Evolutionary conservation across 2,797 vertebrate species (phyloP).

Genomic region (Xenentodon cancila): DNA sequence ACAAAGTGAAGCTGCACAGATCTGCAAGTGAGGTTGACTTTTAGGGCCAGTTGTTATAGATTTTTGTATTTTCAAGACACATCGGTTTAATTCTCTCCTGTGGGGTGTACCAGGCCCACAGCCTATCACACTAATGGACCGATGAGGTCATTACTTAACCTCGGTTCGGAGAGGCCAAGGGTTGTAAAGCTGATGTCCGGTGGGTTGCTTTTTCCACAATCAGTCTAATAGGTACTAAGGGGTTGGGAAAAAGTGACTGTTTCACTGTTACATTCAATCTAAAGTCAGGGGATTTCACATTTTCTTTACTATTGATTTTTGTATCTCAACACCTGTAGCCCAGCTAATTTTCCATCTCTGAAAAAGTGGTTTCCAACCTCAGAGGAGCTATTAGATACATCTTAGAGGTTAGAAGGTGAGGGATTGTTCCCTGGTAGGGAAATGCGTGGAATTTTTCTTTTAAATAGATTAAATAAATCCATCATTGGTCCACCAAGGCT

Average conservation of each 20-base stretch:
- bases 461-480: background rate
- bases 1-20: constrained; percentile 7
- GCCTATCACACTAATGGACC: constrained; percentile 16
- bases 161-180: constrained; percentile 2
- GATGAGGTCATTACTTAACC: constrained; percentile 19
- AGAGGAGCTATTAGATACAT: background rate
- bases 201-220: constrained; percentile 5
- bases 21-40: background rate
- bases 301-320: constrained; percentile 11
- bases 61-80: constrained; percentile 13
- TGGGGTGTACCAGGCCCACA: background rate
- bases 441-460: background rate
- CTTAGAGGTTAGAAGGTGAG: background rate
- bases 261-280: background rate
- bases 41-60: constrained; percentile 1
- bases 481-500: background rate
- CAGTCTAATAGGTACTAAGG: constrained; percentile 6
- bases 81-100: background rate
- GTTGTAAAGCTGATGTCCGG: background rate
- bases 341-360: background rate
- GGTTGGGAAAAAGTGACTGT: background rate
- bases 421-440: background rate
- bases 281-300: background rate
- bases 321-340: background rate
- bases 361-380: background rate